Evolutionary conservation across 2,888 invertebrate genomes (phyloP).

Genomic region (Diaphora mendica): DNA sequence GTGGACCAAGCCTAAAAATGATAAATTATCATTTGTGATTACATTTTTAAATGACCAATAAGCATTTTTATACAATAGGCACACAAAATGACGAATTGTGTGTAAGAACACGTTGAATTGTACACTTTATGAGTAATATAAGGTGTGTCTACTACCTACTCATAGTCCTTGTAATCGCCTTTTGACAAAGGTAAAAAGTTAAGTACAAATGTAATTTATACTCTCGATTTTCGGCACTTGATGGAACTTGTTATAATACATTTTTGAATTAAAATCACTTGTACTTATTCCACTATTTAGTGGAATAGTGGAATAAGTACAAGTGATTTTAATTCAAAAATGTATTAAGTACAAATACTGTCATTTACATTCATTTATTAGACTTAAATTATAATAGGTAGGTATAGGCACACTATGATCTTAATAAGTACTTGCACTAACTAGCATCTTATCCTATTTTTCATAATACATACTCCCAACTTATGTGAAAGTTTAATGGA

Average conservation of each 20-base stretch:
- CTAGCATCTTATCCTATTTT: neutral
- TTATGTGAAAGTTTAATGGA: slow-evolving; percentile 20
- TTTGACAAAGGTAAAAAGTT: neutral
- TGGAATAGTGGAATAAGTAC: no score
- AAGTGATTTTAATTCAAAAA: no score
- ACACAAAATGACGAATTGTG: neutral
- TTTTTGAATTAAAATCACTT: no score
- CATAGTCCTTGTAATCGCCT: neutral
- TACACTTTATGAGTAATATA: neutral
- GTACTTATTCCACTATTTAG: no score
- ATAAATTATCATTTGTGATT: neutral
- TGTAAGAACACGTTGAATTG: neutral
- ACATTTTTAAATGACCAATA: slow-evolving; percentile 2
- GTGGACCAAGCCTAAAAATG: neutral
- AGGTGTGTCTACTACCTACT: slow-evolving; percentile 11
- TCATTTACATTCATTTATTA: neutral
- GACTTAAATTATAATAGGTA: neutral
- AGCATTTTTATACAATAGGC: neutral
- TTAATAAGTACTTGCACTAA: neutral
- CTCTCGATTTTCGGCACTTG: no score
- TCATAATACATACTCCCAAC: slow-evolving; percentile 2
- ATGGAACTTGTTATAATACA: no score
- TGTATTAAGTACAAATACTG: neutral
- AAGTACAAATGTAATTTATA: neutral
- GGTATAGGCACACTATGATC: neutral